phyloP scores from a whole-genome alignment of 2,888 invertebrate species.

The Horisme vitalbata region DNA sequence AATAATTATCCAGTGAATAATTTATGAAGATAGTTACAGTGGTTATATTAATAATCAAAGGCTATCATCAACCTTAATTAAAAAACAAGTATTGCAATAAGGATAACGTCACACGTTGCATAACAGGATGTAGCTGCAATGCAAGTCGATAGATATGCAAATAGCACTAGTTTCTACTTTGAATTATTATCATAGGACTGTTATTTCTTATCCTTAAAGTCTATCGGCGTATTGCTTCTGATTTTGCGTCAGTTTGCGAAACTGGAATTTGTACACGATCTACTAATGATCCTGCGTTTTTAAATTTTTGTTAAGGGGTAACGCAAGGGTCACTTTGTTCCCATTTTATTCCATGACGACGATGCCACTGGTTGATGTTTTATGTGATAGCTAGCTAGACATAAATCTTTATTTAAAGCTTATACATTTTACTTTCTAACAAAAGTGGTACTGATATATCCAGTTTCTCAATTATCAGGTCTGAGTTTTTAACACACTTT shows the following conservation, averaged over 20 bases:
- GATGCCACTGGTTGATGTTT: neutral
- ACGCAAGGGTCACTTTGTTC: neutral
- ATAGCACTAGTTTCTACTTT: conserved; percentile 18
- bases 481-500: conserved; percentile 39
- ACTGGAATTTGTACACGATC: no score
- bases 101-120: conserved; percentile 15
- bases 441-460: conserved; percentile 29
- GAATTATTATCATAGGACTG: conserved; percentile 20
- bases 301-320: neutral
- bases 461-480: conserved; percentile 30
- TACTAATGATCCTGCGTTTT: neutral
- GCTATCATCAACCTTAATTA: conserved; percentile 8
- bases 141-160: conserved; percentile 21
- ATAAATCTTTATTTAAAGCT: conserved; percentile 12
- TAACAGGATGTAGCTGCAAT: conserved; percentile 32
- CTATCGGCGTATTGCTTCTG: no score
- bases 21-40: neutral
- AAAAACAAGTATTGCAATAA: conserved; percentile 17
- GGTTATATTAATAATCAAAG: conserved; percentile 11
- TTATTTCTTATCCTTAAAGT: no score
- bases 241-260: no score
- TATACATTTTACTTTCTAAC: conserved; percentile 26
- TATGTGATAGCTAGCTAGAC: neutral
- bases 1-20: neutral
- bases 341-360: neutral